Base-by-base conservation (phyloP, 2,888 invertebrate genomes). In the Pachycephus smyrnensis region DNA sequence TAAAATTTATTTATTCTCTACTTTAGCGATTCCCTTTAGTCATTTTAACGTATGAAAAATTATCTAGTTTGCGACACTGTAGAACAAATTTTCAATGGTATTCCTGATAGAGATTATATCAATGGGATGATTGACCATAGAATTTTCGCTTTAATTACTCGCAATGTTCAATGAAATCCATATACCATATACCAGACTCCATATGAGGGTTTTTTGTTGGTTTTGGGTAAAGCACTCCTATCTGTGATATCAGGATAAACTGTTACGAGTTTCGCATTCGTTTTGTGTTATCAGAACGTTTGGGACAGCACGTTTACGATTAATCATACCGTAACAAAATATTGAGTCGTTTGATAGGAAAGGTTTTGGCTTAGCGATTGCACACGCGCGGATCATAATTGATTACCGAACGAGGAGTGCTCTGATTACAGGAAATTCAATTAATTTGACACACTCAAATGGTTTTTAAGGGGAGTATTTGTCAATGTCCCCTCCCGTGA, bases 381-480 rank as follows among this genome's bases (percentile, higher is more conserved):
- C 23, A 55, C 2, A 55, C 55, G 23, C 15, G 35, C 35, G 23
- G 6, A 15, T 12, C 71, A 32, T 71, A 71, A 71, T 71, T 71
- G 31, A 71, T 71, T 33, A 71, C 33, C 71, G 11, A 31, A 71
- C 55, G 31, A 71, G 71, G 32, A 33, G 71, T 71, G 15, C 71
- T 55, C 23, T 55, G 55, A 55, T 55, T 55, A 33, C 71, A 71
- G 71, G 71, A 71, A 11, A 33, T 33, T 33, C 71, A 71, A 31
- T 71, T 71, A 71, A 71, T 71, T 71, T 71, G 71, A 71, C 32
- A 71, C 71, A 33, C 33, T 23, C 31, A 33, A 71, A 71, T 71
- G 71, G 23, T 71, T 71, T 71, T 31, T 71, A 71, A 71, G 32
- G 71, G 6, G 55, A 9, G 31, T 33, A 71, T 71, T 71, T 15